Evolutionary conservation across 1,140 invertebrate genomes (phyloP).

Genomic region (Temnothorax curvispinosus): DNA sequence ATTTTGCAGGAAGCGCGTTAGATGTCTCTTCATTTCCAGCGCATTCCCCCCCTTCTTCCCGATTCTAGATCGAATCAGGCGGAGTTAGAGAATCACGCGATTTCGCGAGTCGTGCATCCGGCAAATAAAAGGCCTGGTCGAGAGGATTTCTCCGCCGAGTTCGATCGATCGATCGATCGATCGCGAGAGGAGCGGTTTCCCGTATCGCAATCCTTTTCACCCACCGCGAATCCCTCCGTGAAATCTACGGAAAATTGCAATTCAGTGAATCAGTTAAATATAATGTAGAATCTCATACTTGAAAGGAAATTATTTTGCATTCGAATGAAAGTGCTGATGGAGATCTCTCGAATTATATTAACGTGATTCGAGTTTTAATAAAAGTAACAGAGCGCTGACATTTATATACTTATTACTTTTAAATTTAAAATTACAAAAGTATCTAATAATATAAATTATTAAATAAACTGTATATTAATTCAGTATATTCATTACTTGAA

Average conservation of each 20-base stretch:
- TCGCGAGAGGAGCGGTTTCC: neutral
- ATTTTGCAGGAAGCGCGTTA: slow-evolving; percentile 45
- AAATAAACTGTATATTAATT: neutral
- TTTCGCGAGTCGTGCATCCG: slow-evolving; percentile 47
- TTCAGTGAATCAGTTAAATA: slow-evolving; percentile 22
- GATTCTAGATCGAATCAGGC: slow-evolving; percentile 57
- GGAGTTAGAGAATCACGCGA: slow-evolving; percentile 51
- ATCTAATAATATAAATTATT: neutral
- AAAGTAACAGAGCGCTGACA: neutral
- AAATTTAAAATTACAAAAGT: neutral
- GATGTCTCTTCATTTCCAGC: neutral
- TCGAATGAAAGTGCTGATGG: neutral
- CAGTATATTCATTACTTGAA: neutral
- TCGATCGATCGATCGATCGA: slow-evolving; percentile 53
- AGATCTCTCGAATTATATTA: slow-evolving; percentile 3
- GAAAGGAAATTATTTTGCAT: neutral
- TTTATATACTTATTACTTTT: neutral
- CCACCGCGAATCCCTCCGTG: neutral
- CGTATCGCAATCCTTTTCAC: neutral
- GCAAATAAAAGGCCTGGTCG: slow-evolving; percentile 38
- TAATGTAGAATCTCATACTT: neutral
- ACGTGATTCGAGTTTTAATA: neutral
- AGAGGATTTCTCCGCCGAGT: slow-evolving; percentile 47
- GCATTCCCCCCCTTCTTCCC: neutral
- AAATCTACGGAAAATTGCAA: slow-evolving; percentile 32